Evolutionary conservation across 2,888 invertebrate genomes (phyloP), one percentile per base, ranked within the genome.

Genomic region (Cephalotes varians): DNA sequence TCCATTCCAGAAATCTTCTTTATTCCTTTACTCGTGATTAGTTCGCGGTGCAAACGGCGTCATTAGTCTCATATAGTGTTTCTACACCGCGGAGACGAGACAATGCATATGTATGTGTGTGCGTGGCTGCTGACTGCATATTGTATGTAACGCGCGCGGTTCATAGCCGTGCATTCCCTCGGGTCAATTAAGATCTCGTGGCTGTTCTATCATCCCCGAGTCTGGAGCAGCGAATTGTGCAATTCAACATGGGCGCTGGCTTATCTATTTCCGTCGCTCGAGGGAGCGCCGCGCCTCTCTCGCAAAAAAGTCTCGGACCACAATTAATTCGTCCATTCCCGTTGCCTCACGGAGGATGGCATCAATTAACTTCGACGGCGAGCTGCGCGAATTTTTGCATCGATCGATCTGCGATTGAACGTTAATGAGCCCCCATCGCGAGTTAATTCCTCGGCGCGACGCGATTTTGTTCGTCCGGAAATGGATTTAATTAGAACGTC

Each of bases 131-230:
- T 49, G 60, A 34, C 51, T 62, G 58, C 76, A 77, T 87, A 82
- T 89, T 65, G 73, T 84, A 89, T 81, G 81, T 87, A 84, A 67
- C 77, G 77, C 40, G 64, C 51, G 64, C 40, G 77, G 85, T 83
- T 89, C 84, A 82, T 85, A 86, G 80, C 86, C 87, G 77, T 83
- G 84, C 88, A 86, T 91, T 90, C 89, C 85, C 88, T 85, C 86
- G 91, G 89, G 91, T 92, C 92, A 92, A 92, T 92, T 91, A 91
- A 91, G 90, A 89, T 89, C 92, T 91, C 89, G 88, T 87, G 86
- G 88, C 84, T 87, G 77, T 88, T 91, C 86, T 88, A 87, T 88
- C 90, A 90, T 88, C 85, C 87, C 86, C 83, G 82, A 72, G 86
- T 85, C 83, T 84, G 84, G 79, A 80, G 79, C 85, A 83, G 86